phyloP scores from a whole-genome alignment of 2,797 vertebrate species.

The Protonibea diacanthus region DNA sequence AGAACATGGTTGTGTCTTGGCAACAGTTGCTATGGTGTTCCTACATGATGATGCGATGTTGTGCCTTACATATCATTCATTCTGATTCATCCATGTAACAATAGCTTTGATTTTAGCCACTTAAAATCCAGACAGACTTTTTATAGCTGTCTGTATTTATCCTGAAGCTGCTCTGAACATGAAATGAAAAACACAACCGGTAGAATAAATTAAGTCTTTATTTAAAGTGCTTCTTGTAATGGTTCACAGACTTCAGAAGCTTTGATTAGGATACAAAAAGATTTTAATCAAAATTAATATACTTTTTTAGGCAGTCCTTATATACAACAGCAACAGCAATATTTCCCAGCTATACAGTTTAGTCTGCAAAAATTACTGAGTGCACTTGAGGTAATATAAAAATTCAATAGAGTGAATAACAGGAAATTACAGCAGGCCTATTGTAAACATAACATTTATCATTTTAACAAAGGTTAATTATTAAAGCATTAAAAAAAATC shows the following conservation, averaged over 20 bases:
- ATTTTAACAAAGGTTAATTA: slow-evolving; percentile 20
- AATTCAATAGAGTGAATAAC: neutral
- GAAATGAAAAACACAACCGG: neutral
- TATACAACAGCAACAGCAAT: neutral
- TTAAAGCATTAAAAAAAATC: neutral
- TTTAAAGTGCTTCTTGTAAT: slow-evolving; percentile 30
- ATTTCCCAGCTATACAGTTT: neutral
- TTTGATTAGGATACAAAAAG: slow-evolving; percentile 25
- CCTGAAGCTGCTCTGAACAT: neutral
- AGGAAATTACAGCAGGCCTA: slow-evolving; percentile 23
- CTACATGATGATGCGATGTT: neutral
- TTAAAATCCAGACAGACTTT: neutral
- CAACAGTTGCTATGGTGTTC: neutral
- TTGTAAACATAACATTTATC: slow-evolving; percentile 20
- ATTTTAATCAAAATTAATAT: slow-evolving; percentile 10
- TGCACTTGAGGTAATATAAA: slow-evolving; percentile 6
- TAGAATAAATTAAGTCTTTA: slow-evolving; percentile 53
- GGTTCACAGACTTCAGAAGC: slow-evolving; percentile 2
- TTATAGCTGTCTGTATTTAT: neutral
- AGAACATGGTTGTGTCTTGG: neutral
- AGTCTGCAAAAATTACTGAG: neutral
- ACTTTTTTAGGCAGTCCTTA: slow-evolving; percentile 4
- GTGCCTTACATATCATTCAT: neutral
- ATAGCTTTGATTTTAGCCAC: neutral
- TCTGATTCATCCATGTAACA: slow-evolving; percentile 4